Evolutionary conservation across 2,113 vertebrate genomes (phyloP).

Genomic region (Istiophorus platypterus): DNA sequence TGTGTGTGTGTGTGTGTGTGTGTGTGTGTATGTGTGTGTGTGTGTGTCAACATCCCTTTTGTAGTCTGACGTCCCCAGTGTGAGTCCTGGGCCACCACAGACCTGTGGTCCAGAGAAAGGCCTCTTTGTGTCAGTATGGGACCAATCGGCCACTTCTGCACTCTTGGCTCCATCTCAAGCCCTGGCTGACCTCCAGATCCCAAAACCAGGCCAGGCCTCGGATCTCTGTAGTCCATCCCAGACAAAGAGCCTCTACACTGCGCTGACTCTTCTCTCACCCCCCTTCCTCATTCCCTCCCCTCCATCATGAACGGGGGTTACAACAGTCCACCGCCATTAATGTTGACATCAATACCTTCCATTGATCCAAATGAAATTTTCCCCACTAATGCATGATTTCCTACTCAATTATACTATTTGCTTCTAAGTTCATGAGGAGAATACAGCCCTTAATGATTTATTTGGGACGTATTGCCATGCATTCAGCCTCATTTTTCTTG

Average conservation of each 20-base stretch:
- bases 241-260: conserved; percentile 77
- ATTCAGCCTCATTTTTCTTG: conserved; percentile 27
- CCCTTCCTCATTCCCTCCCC: conserved; percentile 11
- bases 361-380: conserved; percentile 76
- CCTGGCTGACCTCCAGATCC: conserved; percentile 72
- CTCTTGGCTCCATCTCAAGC: conserved; percentile 67
- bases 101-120: conserved; percentile 72
- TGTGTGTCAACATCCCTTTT: conserved; percentile 51
- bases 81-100: conserved; percentile 51
- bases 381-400: conserved; percentile 73
- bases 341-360: conserved; percentile 74
- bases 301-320: conserved; percentile 60
- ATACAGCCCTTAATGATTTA: conserved; percentile 47
- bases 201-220: conserved; percentile 67
- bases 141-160: conserved; percentile 72
- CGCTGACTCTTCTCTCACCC: conserved; percentile 66
- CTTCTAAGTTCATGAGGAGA: conserved; percentile 45
- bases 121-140: conserved; percentile 75
- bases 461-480: conserved; percentile 30
- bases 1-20: conserved; percentile 29
- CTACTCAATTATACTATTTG: conserved; percentile 79
- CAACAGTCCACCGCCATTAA: conserved; percentile 55
- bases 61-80: conserved; percentile 42
- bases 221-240: conserved; percentile 62
- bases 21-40: conserved; percentile 13